These are phyloP conservation scores for Megaceryle maxima DNA, from an alignment of 2,113 vertebrate species.

Conservation along the genomic window DNA sequence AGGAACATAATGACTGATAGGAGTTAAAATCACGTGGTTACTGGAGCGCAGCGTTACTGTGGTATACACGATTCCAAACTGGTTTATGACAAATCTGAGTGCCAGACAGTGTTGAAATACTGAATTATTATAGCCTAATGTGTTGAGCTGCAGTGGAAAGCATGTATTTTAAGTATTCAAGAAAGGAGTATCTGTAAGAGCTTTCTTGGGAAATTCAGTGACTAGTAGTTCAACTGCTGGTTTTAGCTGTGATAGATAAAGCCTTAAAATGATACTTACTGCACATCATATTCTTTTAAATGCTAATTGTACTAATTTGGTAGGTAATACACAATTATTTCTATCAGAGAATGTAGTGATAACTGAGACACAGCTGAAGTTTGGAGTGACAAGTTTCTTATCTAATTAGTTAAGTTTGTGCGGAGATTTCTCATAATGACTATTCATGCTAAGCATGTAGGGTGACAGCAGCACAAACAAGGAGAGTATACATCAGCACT, in stretches of 20 bases:
- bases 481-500: not conserved
- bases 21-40: not conserved
- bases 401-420: not conserved
- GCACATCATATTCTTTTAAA: too few relatives aligned
- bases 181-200: not conserved
- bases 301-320: not conserved
- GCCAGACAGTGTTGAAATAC: not conserved
- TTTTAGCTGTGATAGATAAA: not conserved
- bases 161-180: not conserved
- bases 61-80: not conserved
- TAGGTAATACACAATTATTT: not conserved
- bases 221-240: not conserved
- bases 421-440: not conserved
- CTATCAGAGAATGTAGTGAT: not conserved
- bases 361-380: not conserved
- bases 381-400: not conserved
- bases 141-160: not conserved
- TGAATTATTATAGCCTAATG: not conserved
- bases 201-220: not conserved
- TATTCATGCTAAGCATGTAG: not conserved
- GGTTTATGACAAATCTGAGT: not conserved
- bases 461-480: not conserved
- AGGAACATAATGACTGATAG: not conserved
- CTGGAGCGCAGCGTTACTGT: not conserved
- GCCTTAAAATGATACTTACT: not conserved